Evolutionary conservation across 1,140 invertebrate species (phyloP).

Genomic region (Popillia japonica): DNA sequence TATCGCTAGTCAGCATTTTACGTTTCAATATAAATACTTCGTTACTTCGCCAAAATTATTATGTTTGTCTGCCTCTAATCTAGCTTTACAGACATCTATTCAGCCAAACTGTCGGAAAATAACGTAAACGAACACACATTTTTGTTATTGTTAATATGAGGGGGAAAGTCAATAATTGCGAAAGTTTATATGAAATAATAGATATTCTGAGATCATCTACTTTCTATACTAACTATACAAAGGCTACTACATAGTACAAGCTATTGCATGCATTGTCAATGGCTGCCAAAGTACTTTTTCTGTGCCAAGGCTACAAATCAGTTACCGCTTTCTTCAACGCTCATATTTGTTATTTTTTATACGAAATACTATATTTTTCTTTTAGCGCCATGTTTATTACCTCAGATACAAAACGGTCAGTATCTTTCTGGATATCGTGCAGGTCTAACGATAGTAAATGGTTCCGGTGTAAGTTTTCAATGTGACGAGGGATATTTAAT

Average conservation of each 20-base stretch:
- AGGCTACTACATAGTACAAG: not conserved
- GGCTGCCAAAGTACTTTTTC: not conserved
- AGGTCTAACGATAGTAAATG: slow-evolving; percentile 80
- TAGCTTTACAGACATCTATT: too few relatives aligned
- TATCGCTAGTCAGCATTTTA: too few relatives aligned
- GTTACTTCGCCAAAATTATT: too few relatives aligned
- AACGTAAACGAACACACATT: too few relatives aligned
- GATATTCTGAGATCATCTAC: too few relatives aligned
- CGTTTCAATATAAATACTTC: too few relatives aligned
- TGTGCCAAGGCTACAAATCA: not conserved
- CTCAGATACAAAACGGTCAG: slow-evolving; percentile 73
- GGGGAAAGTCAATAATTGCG: too few relatives aligned
- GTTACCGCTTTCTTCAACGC: not conserved
- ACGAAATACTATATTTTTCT: slow-evolving; percentile 41
- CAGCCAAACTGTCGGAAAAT: too few relatives aligned
- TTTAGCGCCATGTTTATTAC: slow-evolving; percentile 77
- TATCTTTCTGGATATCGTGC: slow-evolving; percentile 79
- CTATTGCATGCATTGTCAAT: not conserved
- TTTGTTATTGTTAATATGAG: too few relatives aligned
- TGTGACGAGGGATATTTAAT: slow-evolving; percentile 71
- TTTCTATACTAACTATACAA: too few relatives aligned
- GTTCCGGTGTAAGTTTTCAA: slow-evolving; percentile 72
- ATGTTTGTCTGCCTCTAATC: too few relatives aligned
- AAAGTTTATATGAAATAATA: too few relatives aligned
- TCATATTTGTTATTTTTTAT: not conserved